Percentiles rank a stretch among this genome's conserved stretches.
These are phyloP conservation scores for Pristionchus fissidentatus DNA, from an alignment of 2,888 invertebrate species.

Conservation along the genomic window DNA sequence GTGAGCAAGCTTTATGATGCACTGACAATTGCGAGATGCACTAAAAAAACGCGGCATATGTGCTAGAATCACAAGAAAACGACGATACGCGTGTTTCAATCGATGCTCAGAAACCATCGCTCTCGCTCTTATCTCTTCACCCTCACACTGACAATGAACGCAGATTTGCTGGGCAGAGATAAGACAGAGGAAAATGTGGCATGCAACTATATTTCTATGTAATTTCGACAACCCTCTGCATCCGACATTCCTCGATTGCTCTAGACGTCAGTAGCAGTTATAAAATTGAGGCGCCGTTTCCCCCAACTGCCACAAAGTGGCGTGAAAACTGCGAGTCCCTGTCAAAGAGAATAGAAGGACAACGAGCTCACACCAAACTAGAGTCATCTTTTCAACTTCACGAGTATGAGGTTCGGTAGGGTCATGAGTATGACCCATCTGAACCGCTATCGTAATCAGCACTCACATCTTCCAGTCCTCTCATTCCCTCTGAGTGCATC, in stretches of 20 bases:
- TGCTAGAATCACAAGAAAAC: too few relatives aligned
- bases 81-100: neutral
- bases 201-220: too few relatives aligned
- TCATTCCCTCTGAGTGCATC: constrained; percentile 58
- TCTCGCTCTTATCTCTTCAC: neutral
- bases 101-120: constrained; percentile 16
- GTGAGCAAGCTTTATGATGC: too few relatives aligned
- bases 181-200: neutral
- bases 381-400: too few relatives aligned
- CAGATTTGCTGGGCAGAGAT: neutral
- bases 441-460: neutral
- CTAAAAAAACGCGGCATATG: too few relatives aligned
- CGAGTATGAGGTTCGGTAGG: too few relatives aligned
- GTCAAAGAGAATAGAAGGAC: neutral
- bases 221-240: too few relatives aligned
- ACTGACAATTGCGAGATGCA: too few relatives aligned
- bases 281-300: neutral
- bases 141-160: neutral
- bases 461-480: constrained; percentile 68
- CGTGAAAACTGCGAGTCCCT: neutral
- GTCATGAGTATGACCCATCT: too few relatives aligned
- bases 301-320: neutral
- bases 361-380: too few relatives aligned
- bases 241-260: too few relatives aligned
- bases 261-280: too few relatives aligned